Conservation (phyloP, 2,797 vertebrate genomes). For the Podargus strigoides region DNA sequence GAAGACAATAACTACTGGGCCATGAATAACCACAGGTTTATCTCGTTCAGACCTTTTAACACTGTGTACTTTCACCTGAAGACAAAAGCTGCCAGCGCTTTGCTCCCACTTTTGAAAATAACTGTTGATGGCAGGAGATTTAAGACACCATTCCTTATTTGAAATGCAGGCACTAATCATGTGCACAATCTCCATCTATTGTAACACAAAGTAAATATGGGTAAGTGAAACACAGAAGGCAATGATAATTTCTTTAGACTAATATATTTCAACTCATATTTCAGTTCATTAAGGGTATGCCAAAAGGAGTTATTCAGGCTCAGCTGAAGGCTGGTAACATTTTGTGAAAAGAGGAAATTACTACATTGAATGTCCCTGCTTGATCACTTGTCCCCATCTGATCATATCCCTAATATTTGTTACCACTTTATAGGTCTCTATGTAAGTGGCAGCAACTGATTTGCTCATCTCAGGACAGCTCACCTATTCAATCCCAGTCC, state of each 20-base stretch:
- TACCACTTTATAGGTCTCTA: neutral
- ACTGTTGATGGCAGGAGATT: neutral
- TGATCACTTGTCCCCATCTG: neutral
- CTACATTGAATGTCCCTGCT: neutral
- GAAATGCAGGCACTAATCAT: neutral
- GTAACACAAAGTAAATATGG: neutral
- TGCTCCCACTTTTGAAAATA: neutral
- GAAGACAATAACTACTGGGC: neutral
- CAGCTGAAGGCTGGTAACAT: neutral
- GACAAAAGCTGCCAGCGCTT: neutral
- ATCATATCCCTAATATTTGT: neutral
- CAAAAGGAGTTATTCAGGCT: neutral
- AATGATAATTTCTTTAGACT: neutral
- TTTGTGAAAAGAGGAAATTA: neutral
- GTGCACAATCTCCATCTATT: neutral
- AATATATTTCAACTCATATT: neutral
- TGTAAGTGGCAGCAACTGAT: neutral
- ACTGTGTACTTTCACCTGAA: neutral
- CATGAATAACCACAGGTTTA: neutral
- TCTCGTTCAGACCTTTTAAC: neutral
- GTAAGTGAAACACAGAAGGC: neutral
- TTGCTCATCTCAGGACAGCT: neutral
- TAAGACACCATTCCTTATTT: neutral
- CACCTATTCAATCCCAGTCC: neutral
- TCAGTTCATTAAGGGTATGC: neutral